A percentile compares a stretch with the other conserved stretches of the same genome.
Conservation (phyloP, 2,113 vertebrate genomes). For the Cnemophilus loriae region DNA sequence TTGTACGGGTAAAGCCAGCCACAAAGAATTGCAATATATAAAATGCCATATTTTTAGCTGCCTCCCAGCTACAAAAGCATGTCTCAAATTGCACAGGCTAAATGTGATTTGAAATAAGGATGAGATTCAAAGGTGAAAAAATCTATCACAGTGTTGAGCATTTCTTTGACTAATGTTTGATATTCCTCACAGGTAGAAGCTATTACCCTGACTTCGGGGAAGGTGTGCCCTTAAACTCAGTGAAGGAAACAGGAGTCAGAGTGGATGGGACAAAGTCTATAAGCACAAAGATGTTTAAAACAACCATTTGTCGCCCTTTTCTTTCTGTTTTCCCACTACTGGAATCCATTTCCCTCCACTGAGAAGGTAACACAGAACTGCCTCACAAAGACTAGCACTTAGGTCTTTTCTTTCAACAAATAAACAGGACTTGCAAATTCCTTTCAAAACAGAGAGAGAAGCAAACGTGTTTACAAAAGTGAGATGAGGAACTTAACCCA, state of each 20-base stretch:
- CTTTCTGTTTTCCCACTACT: neutral
- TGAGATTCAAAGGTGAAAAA: neutral
- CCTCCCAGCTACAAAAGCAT: neutral
- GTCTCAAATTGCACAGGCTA: neutral
- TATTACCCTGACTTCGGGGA: neutral
- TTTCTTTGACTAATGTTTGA: neutral
- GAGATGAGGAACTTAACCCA: neutral
- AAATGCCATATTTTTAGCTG: neutral
- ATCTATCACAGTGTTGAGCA: neutral
- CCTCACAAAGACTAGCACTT: neutral
- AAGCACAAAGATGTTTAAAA: neutral
- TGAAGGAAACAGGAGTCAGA: neutral
- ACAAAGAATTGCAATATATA: neutral
- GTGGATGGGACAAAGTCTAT: neutral
- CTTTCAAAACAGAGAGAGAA: neutral
- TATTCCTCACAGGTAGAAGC: neutral
- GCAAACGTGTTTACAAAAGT: neutral
- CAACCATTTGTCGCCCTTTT: neutral
- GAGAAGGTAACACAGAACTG: neutral
- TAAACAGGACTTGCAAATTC: neutral
- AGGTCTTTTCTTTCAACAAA: neutral
- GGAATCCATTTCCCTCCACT: neutral
- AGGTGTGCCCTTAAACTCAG: neutral
- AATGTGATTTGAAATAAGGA: neutral
- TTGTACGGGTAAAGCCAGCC: neutral